Base-by-base conservation (phyloP, 2,113 vertebrate genomes). In the Trematocara unimaculatum region DNA sequence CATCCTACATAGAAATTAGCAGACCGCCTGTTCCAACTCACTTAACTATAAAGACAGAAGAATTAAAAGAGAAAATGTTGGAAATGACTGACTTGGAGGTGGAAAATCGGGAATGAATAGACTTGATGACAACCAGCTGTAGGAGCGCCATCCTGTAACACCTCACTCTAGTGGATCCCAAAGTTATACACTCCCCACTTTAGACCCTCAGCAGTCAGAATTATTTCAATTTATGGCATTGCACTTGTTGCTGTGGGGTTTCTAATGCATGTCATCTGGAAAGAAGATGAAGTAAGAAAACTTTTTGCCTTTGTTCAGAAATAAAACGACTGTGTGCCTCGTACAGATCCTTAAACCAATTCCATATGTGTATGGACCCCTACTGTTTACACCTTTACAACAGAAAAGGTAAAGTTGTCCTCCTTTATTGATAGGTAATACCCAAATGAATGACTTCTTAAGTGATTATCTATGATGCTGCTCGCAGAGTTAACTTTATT, bases 101-200 rank as follows among this genome's bases (percentile, higher is more conserved):
- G 38, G 15, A 74, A 67, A 87, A 47, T 53, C 12, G 18, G 51
- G 35, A 23, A 79, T 51, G 84, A 29, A 70, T 17, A 45, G 62
- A 82, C 42, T 13, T 47, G 86, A 92, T 91, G 89, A 49, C n/a
- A 14, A 12, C 85, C 93, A 93, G 88, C 90, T 93, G 94, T 81
- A 49, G 26, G 67, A 82, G 35, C 18, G 38, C 42, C 42, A 14
- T 88, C 70, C 81, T 81, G 79, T 51, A 85, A 87, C 90, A 84
- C 90, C 85, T 92, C 83, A 35, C 87, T 74, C 60, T 64, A 29
- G 88, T 70, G 88, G 84, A 87, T 81, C 62, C 79, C 49, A 29
- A 62, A 80, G 74, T 85, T 84, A 92, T 86, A 87, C 91, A 93
- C 87, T 42, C 58, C 84, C 90, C 20, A 45, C 82, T 81, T n/a